phyloP scores from a whole-genome alignment of 1,140 invertebrate genomes.

The Eriosoma lanigerum region DNA sequence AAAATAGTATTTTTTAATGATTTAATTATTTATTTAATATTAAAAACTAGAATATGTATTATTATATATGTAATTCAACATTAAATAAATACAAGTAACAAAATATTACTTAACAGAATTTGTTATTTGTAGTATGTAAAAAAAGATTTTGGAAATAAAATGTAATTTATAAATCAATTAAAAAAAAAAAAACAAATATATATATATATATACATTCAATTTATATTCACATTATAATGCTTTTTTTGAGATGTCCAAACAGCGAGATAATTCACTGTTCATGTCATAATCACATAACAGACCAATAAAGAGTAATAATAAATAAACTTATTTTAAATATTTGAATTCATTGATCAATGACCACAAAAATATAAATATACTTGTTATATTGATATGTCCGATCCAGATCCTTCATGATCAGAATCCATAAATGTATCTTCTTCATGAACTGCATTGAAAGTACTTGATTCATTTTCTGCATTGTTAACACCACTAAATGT shows the following conservation, averaged over 20 bases:
- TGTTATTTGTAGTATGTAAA: slow-evolving; percentile 88
- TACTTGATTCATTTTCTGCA: slow-evolving; percentile 48
- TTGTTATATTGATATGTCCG: slow-evolving; percentile 35
- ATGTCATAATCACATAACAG: slow-evolving; percentile 61
- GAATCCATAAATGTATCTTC: slow-evolving; percentile 51
- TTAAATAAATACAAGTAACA: slow-evolving; percentile 76
- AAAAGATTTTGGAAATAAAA: slow-evolving; percentile 89
- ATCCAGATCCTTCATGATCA: slow-evolving; percentile 49
- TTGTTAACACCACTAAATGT: slow-evolving; percentile 49
- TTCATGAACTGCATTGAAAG: slow-evolving; percentile 35
- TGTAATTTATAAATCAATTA: slow-evolving; percentile 60
- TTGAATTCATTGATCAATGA: neutral
- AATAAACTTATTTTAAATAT: neutral
- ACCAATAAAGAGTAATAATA: slow-evolving; percentile 26
- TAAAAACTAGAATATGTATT: slow-evolving; percentile 50
- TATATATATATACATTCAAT: no score
- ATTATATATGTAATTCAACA: slow-evolving; percentile 68
- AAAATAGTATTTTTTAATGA: slow-evolving; percentile 60
- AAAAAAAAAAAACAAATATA: slow-evolving; percentile 51
- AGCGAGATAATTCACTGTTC: slow-evolving; percentile 91
- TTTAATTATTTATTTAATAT: neutral
- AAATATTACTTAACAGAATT: slow-evolving; percentile 79
- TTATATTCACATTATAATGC: slow-evolving; percentile 66
- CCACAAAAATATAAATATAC: neutral
- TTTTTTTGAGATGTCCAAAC: slow-evolving; percentile 87